phyloP scores from a whole-genome alignment of 2,888 invertebrate genomes.

The Pasiphila rectangulata region DNA sequence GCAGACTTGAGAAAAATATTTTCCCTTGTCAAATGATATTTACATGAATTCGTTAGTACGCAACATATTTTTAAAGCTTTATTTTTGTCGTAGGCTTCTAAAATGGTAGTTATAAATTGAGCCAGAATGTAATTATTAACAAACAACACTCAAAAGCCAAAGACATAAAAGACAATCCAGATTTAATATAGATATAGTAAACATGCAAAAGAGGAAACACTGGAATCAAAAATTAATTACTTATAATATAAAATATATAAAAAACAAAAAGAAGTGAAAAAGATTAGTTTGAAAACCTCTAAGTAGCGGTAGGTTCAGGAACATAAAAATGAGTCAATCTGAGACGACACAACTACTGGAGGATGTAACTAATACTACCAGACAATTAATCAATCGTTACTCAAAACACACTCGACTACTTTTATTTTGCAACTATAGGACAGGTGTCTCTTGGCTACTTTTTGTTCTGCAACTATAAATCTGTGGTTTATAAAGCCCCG shows the following conservation, averaged over 20 bases:
- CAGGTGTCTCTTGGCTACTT: constrained; percentile 54
- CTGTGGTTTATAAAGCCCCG: constrained; percentile 73
- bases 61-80: constrained; percentile 65
- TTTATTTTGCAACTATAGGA: constrained; percentile 80
- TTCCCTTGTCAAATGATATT: constrained; percentile 38
- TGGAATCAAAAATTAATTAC: too few relatives aligned
- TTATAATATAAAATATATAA: constrained; percentile 9
- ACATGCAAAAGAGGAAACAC: constrained; percentile 42
- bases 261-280: constrained; percentile 35
- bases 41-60: constrained; percentile 48
- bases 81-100: constrained; percentile 60
- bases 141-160: constrained; percentile 34
- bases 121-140: constrained; percentile 74
- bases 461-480: constrained; percentile 28
- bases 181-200: constrained; percentile 30
- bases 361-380: constrained; percentile 58
- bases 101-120: constrained; percentile 63
- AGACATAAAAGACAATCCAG: constrained; percentile 30
- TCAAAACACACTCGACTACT: constrained; percentile 58
- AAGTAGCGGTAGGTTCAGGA: constrained; percentile 43
- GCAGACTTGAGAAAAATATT: constrained; percentile 55
- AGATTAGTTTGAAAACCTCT: constrained; percentile 33
- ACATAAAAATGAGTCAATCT: constrained; percentile 51
- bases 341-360: constrained; percentile 56
- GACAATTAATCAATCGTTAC: constrained; percentile 54